These are phyloP conservation scores for Stegastes partitus DNA, from an alignment of 2,113 vertebrate species.

Conservation along the genomic window DNA sequence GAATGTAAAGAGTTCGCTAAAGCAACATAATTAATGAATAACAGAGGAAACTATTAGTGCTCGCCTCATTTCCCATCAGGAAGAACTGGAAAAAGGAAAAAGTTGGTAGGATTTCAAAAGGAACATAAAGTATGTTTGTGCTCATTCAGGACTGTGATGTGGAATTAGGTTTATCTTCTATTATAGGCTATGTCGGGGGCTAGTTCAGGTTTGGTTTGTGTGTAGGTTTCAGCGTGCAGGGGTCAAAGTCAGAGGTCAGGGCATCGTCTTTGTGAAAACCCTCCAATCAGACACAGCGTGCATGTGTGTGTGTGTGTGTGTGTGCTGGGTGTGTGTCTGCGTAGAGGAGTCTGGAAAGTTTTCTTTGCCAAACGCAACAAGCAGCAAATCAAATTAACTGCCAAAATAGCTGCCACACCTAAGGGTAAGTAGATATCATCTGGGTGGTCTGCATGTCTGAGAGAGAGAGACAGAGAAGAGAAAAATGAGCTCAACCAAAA, in stretches of 20 bases:
- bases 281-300: not conserved
- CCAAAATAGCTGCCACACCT: not conserved
- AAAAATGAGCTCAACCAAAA: too few species aligned
- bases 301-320: not conserved
- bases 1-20: too few species aligned
- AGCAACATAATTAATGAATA: too few species aligned
- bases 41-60: too few species aligned
- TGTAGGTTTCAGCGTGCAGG: not conserved
- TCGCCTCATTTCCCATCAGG: too few species aligned
- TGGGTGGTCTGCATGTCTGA: not conserved
- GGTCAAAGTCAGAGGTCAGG: not conserved
- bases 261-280: not conserved
- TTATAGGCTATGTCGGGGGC: too few species aligned
- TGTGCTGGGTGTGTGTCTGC: not conserved
- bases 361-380: not conserved
- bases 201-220: not conserved
- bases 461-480: not conserved
- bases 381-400: not conserved
- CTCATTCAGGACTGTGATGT: too few species aligned
- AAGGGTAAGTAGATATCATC: not conserved
- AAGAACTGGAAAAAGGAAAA: too few species aligned
- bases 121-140: too few species aligned
- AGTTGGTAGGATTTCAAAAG: too few species aligned
- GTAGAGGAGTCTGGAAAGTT: not conserved
- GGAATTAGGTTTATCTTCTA: too few species aligned